A percentile compares a stretch with the other conserved stretches of the same genome.
These are phyloP conservation scores for Liparis tanakae DNA, from an alignment of 2,797 vertebrate genomes.

Conservation along the genomic window DNA sequence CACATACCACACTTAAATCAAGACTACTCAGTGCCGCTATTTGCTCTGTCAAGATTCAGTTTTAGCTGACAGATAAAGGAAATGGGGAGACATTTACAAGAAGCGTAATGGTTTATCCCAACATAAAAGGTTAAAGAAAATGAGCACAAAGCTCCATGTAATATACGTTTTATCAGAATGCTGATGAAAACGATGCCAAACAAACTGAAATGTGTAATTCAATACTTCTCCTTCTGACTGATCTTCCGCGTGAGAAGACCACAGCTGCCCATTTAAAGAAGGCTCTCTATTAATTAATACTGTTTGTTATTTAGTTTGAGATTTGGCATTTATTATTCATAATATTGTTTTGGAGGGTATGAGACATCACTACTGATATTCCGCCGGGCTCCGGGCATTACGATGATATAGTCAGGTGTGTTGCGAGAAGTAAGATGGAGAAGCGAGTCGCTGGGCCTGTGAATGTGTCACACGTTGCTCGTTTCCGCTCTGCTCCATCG, in stretches of 20 bases:
- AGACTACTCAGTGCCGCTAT: slow-evolving; percentile 4
- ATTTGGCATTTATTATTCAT: slow-evolving; percentile 76
- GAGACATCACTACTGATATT: slow-evolving; percentile 66
- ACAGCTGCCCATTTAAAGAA: slow-evolving; percentile 57
- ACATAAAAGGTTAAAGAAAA: background rate
- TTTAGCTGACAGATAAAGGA: slow-evolving; percentile 19
- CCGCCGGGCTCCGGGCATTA: slow-evolving; percentile 52
- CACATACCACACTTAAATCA: slow-evolving; percentile 12
- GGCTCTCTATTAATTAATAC: slow-evolving; percentile 70
- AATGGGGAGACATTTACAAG: background rate
- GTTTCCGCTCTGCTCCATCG: slow-evolving; percentile 37
- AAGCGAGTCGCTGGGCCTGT: slow-evolving; percentile 26
- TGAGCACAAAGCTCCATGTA: background rate
- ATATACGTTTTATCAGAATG: background rate
- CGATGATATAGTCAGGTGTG: slow-evolving; percentile 60
- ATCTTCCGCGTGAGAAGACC: slow-evolving; percentile 33
- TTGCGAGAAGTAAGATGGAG: slow-evolving; percentile 25
- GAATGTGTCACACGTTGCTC: slow-evolving; percentile 30
- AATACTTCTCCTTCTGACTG: background rate
- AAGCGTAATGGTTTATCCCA: slow-evolving; percentile 13
- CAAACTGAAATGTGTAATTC: background rate
- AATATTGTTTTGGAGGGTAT: slow-evolving; percentile 65
- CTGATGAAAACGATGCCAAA: background rate
- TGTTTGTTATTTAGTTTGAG: slow-evolving; percentile 74
- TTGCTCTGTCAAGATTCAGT: slow-evolving; percentile 30